phyloP scores from a whole-genome alignment of 2,888 invertebrate genomes.

The Glyphotaelius pellucidus region DNA sequence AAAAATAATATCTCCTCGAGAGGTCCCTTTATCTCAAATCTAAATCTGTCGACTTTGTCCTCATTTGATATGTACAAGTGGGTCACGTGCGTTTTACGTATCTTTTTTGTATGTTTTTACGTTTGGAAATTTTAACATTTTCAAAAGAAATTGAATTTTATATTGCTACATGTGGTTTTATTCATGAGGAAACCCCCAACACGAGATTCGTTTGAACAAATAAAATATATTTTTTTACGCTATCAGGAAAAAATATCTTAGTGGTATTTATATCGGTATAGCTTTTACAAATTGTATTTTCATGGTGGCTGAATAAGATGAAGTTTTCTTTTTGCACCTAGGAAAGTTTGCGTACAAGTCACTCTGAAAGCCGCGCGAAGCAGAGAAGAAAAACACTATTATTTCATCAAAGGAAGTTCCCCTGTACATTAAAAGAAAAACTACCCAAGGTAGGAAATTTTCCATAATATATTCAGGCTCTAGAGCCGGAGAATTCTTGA shows the following conservation, averaged over 20 bases:
- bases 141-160: not conserved
- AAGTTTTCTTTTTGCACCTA: not conserved
- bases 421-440: not conserved
- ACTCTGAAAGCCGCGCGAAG: not conserved
- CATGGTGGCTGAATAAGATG: not conserved
- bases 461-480: constrained; percentile 4
- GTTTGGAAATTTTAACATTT: not conserved
- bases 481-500: constrained; percentile 6
- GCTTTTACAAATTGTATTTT: not conserved
- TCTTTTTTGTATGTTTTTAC: not conserved
- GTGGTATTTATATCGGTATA: not conserved
- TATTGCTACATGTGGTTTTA: not conserved
- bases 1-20: not conserved
- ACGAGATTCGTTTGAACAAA: not conserved
- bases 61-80: not conserved
- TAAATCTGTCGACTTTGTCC: not conserved
- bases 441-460: constrained; percentile 8
- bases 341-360: not conserved
- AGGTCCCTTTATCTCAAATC: not conserved
- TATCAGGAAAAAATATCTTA: not conserved
- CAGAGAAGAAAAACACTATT: not conserved
- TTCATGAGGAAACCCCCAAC: not conserved
- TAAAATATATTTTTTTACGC: not conserved
- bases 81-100: not conserved
- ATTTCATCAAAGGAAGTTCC: constrained; percentile 18